Conservation (phyloP, 2,113 vertebrate genomes). For the Zosterops lateralis region DNA sequence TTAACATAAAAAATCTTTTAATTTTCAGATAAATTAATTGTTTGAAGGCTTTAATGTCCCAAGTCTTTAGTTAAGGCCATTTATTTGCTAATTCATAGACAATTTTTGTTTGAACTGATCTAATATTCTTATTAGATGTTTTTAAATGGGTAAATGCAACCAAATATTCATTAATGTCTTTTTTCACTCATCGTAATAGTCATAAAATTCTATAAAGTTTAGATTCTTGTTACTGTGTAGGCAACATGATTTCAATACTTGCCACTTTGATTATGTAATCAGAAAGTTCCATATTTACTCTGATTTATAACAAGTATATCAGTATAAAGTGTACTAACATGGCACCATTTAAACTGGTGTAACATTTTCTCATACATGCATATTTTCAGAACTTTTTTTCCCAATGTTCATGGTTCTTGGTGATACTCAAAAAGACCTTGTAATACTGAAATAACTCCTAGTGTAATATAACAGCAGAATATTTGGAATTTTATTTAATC, state of each 20-base stretch:
- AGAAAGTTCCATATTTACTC: background rate
- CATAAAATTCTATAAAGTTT: background rate
- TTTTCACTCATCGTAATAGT: background rate
- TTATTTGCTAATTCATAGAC: background rate
- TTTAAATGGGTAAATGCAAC: background rate
- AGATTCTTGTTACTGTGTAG: background rate
- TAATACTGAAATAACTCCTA: background rate
- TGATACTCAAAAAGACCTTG: background rate
- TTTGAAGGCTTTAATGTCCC: background rate
- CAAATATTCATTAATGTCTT: background rate
- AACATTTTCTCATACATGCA: rapidly evolving
- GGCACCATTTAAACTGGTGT: background rate
- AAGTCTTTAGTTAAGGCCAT: background rate
- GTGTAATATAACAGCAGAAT: background rate
- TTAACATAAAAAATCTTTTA: background rate
- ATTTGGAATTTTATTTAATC: background rate
- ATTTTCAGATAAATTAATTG: background rate
- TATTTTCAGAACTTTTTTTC: background rate
- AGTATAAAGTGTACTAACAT: background rate
- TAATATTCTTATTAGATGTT: background rate
- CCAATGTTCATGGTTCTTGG: background rate
- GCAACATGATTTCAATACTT: background rate
- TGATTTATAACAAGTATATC: background rate
- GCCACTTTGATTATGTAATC: background rate
- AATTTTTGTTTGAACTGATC: background rate